Evolutionary conservation across 2,888 invertebrate species (phyloP), one percentile per base, ranked within the genome.

Genomic region (Phortica magna): DNA sequence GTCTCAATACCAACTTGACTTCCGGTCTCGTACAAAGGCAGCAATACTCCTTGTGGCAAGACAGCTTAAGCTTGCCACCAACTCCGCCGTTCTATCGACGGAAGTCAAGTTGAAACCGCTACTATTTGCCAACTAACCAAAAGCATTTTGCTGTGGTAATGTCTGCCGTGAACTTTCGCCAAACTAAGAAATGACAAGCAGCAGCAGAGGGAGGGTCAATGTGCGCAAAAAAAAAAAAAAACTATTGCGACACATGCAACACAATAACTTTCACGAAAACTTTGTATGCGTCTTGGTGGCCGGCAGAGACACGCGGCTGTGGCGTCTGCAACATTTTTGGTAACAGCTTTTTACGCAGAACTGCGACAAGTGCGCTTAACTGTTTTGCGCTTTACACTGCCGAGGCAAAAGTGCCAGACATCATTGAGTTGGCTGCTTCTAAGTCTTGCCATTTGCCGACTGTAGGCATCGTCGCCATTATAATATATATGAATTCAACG

Each of bases 111-210:
- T 55, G 55, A 48, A 55, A 55, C 70, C 70, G 55, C 70, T 14
- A 74, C 74, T 65, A 74, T 74, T 74, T 74, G 74, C 65, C 53
- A 74, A 74, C 74, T 42, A 74, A 74, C 74, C 74, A 67, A 74
- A 74, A 74, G 74, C 65, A 74, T 74, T 74, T 74, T 74, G 65
- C 67, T 74, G 74, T 48, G 61, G 70, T 53, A 71, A 71, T 53
- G 70, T 70, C 48, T 22, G 22, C n/a, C 68, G 19, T 43, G 19
- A 41, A 42, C 43, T 68, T 68, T 42, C 43, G 43, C 17, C 43
- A 19, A 42, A 19, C 10, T 39, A 65, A n/a, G 2, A 17, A 61
- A 7, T 17, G 55, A 55, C 14, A n/a, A 55, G n/a, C 17, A 12
- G 55, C 55, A 55, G 7, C 17, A 17, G n/a, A 22, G 61, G 61